Base-by-base conservation (phyloP, 1,140 invertebrate genomes). In the Drosophila parvula region DNA sequence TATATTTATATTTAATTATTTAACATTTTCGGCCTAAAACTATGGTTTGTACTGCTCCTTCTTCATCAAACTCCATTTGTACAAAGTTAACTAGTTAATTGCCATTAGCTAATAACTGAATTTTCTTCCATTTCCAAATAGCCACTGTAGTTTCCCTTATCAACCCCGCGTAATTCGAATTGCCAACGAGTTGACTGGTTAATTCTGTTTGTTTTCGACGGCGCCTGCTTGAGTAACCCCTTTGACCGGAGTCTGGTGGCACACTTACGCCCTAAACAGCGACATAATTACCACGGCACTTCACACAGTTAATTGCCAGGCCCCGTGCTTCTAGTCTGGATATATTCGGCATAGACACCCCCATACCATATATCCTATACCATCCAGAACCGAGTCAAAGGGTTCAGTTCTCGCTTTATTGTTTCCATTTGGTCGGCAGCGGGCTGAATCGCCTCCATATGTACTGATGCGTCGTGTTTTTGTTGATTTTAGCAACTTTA, bases 401-500 rank as follows among this genome's bases (percentile, higher is more conserved):
- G 79, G 74, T 77, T 82, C 48, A 38, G 40, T 62, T 57, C 7
- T 27, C 40, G 62, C 62, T 69, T 78, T 78, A 78, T 84, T 84
- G 74, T 61, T 70, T 83, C 83, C 84, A 83, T 74, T 79, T 86
- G 83, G 83, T 58, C 50, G 79, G 71, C 68, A 83, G 83, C 83
- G 83, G 83, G 79, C 34, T 70, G 48, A 56, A 12, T 68, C 32
- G 48, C 64, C 68, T 69, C 43, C 43, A 69, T 70, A 34, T 47
- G 63, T 40, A 14, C 41, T 43, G 68, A 59, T 70, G 65, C 50
- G 32, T 41, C 18, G 43, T 78, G 45, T 69, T 82, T 40, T 76
- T 86, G 83, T 82, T 88, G 82, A 86, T 88, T 88, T 86, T 86
- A 75, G 83, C 83, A 86, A 88, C 71, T 82, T 82, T 79, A 88